These are phyloP conservation scores for Muscidifurax raptorellus DNA, from an alignment of 1,140 invertebrate species.

Conservation along the genomic window DNA sequence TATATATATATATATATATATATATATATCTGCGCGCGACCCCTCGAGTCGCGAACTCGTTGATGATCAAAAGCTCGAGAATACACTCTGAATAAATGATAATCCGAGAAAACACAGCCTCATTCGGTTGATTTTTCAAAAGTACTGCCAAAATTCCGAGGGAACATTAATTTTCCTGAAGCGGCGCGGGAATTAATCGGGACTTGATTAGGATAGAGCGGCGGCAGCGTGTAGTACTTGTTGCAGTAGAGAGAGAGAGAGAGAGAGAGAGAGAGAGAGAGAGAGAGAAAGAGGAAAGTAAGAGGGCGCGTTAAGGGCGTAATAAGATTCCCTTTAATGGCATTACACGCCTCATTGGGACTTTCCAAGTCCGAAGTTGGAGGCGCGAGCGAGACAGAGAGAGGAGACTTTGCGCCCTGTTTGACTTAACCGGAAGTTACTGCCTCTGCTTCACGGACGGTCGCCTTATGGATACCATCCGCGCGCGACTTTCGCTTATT, in stretches of 20 bases:
- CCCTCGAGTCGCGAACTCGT: not conserved
- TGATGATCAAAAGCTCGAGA: slow-evolving; percentile 6
- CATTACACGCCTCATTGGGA: slow-evolving; percentile 76
- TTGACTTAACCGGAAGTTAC: slow-evolving; percentile 73
- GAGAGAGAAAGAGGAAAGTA: slow-evolving; percentile 40
- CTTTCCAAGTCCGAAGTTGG: slow-evolving; percentile 67
- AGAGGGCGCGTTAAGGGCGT: slow-evolving; percentile 68
- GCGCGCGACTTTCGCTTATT: no score
- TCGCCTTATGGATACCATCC: slow-evolving; percentile 38
- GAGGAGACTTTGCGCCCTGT: slow-evolving; percentile 67
- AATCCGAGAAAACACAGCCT: not conserved
- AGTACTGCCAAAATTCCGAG: not conserved
- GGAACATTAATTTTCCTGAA: slow-evolving; percentile 60
- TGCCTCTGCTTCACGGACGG: slow-evolving; percentile 59
- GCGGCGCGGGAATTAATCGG: slow-evolving; percentile 66
- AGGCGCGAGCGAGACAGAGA: not conserved
- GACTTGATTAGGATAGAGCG: slow-evolving; percentile 68
- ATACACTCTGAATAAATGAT: not conserved
- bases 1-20: no score
- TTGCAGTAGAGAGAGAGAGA: slow-evolving; percentile 64
- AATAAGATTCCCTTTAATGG: slow-evolving; percentile 75
- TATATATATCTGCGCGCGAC: not conserved
- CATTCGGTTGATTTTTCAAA: not conserved
- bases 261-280: slow-evolving; percentile 45
- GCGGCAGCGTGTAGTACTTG: slow-evolving; percentile 62